Conservation (phyloP, 2,888 invertebrate genomes). For the Blastobasis lacticolella region DNA sequence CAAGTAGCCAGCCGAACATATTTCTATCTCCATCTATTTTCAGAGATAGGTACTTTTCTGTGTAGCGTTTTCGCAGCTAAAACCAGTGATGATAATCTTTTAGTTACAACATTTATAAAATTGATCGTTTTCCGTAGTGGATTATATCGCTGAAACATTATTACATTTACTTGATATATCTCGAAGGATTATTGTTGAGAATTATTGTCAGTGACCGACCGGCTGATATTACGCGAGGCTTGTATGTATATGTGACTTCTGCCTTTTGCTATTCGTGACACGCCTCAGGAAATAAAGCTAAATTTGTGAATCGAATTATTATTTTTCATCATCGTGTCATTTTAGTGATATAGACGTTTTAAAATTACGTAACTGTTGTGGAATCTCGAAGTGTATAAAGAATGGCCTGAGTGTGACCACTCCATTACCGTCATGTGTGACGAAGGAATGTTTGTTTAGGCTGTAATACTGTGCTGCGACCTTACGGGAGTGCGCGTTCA, state of each 20-base stretch:
- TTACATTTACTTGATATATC: slow-evolving; percentile 44
- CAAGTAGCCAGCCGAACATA: slow-evolving; percentile 59
- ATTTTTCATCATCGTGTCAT: slow-evolving; percentile 68
- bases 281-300: slow-evolving; percentile 73
- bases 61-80: slow-evolving; percentile 76
- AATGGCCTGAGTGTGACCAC: slow-evolving; percentile 73
- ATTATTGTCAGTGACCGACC: slow-evolving; percentile 75
- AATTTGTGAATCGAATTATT: slow-evolving; percentile 69
- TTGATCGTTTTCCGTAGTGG: slow-evolving; percentile 61
- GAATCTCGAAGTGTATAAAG: slow-evolving; percentile 70
- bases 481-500: slow-evolving; percentile 66
- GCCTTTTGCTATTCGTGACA: slow-evolving; percentile 73
- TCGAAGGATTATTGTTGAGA: slow-evolving; percentile 59
- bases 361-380: slow-evolving; percentile 75
- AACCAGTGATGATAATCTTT: slow-evolving; percentile 78
- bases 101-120: slow-evolving; percentile 71
- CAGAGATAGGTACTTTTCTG: slow-evolving; percentile 80
- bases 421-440: slow-evolving; percentile 74
- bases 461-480: slow-evolving; percentile 68
- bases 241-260: slow-evolving; percentile 75
- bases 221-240: slow-evolving; percentile 76
- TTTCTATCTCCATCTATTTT: slow-evolving; percentile 81
- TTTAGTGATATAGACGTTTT: slow-evolving; percentile 67
- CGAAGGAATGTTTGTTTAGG: slow-evolving; percentile 75
- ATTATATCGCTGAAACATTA: slow-evolving; percentile 57